Evolutionary conservation across 2,797 vertebrate genomes (phyloP), one percentile per base, ranked within the genome.

Genomic region (Gymnoscopelus braueri): DNA sequence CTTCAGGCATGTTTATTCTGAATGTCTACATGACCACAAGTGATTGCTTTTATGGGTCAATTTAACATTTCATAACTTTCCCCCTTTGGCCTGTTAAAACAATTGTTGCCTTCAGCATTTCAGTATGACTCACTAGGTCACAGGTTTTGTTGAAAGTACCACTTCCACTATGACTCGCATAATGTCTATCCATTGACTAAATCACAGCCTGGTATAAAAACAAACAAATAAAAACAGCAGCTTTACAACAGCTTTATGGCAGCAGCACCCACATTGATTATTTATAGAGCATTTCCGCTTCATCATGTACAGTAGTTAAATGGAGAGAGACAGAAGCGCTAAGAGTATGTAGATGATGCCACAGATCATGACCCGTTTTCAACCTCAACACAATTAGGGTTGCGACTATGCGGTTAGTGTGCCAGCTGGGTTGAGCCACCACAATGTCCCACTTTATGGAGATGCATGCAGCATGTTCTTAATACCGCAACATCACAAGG

Each of bases 1-100:
- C 60, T 49, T 72, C 2, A 47, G 39, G 65, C 64, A 52, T 24
- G 50, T 74, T 81, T 69, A 80, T 57, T 14, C 23, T 50, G 5
- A 15, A 69, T 68, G 9, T 80, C 14, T 68, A 0, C 47, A 63
- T 8, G 9, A 3, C n/a, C 59, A 26, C 26, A 67, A 64, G 1
- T 35, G n/a, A 12, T 39, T 8, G 29, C 5, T 7, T 39, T 39
- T 39, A 39, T 8, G 35, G 7, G 7, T 0, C 35, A 44, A 44
- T 44, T 44, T 44, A 44, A 44, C 39, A 44, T 10, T 0, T 44
- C 39, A 44, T 44, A 44, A 44, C 35, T 10, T 10, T 10, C 39
- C 39, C 39, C 39, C 26, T 29, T 29, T 29, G 26, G 26, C 26
- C 39, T 39, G 39, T 39, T 39, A 39, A 39, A 39, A 39, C 8